A percentile compares a stretch with the other conserved stretches of the same genome.
These are phyloP conservation scores for Triplophysa rosa DNA, from an alignment of 2,113 vertebrate species.

Conservation along the genomic window DNA sequence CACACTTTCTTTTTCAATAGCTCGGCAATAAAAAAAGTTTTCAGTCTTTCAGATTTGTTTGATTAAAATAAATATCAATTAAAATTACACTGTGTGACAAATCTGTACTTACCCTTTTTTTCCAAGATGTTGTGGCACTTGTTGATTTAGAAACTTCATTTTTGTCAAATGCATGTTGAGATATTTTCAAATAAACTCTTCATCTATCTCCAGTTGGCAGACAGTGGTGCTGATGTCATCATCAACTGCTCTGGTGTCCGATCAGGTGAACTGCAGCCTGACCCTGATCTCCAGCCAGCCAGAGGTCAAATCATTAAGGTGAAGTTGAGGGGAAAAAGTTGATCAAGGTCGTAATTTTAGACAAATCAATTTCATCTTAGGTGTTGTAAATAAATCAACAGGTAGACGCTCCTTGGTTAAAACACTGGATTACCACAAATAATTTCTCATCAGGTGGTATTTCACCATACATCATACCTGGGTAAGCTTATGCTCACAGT, in stretches of 20 bases:
- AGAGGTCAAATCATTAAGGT: conserved; percentile 93
- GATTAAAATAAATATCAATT: no score
- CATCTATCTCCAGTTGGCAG: conserved; percentile 72
- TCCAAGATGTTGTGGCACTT: no score
- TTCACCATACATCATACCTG: conserved; percentile 89
- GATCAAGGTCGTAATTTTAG: background rate
- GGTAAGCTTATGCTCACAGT: conserved; percentile 70
- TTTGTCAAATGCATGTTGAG: background rate
- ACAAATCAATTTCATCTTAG: background rate
- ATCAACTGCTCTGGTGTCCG: conserved; percentile 89
- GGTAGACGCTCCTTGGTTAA: conserved; percentile 93
- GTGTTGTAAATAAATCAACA: conserved; percentile 58
- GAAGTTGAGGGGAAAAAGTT: conserved; percentile 45
- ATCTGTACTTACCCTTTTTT: no score
- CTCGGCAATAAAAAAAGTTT: no score
- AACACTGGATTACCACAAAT: conserved; percentile 91
- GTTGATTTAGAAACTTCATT: background rate
- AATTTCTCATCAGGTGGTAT: conserved; percentile 66
- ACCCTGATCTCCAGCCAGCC: conserved; percentile 83
- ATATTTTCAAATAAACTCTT: background rate
- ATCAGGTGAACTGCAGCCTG: conserved; percentile 83
- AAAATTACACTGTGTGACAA: no score
- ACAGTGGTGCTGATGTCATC: conserved; percentile 80
- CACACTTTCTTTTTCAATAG: background rate
- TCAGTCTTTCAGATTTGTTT: no score